phyloP scores from a whole-genome alignment of 1,140 invertebrate genomes.

The Frieseomelitta varia region DNA sequence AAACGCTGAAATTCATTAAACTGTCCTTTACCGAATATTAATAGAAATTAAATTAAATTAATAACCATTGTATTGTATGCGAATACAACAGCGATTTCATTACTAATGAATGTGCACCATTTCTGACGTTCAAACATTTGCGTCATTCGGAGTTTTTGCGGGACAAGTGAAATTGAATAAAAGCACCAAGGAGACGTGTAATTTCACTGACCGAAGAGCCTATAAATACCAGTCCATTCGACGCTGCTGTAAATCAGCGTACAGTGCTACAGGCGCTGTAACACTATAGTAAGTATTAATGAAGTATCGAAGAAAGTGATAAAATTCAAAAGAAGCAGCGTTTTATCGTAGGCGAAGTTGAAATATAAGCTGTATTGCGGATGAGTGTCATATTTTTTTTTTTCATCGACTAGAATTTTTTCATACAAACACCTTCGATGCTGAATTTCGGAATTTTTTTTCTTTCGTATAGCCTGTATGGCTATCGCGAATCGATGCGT shows the following conservation, averaged over 20 bases:
- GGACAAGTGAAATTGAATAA: neutral
- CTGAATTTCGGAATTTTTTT: neutral
- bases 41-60: neutral
- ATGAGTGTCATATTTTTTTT: neutral
- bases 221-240: neutral
- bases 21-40: neutral
- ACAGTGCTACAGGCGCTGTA: conserved; percentile 28
- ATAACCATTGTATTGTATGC: neutral
- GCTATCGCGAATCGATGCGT: neutral
- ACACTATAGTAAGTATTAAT: neutral
- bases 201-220: neutral
- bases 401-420: neutral
- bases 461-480: neutral
- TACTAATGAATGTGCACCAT: neutral
- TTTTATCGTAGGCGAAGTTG: neutral
- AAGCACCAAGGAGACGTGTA: too few species aligned
- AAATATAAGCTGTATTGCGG: neutral
- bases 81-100: neutral
- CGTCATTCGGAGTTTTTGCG: neutral
- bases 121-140: neutral
- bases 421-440: neutral
- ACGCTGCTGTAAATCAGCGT: conserved; percentile 12
- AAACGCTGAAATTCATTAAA: neutral
- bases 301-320: neutral
- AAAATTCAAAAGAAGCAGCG: too few species aligned